These are phyloP conservation scores for Cebidichthys violaceus DNA, from an alignment of 2,113 vertebrate species.

Conservation along the genomic window DNA sequence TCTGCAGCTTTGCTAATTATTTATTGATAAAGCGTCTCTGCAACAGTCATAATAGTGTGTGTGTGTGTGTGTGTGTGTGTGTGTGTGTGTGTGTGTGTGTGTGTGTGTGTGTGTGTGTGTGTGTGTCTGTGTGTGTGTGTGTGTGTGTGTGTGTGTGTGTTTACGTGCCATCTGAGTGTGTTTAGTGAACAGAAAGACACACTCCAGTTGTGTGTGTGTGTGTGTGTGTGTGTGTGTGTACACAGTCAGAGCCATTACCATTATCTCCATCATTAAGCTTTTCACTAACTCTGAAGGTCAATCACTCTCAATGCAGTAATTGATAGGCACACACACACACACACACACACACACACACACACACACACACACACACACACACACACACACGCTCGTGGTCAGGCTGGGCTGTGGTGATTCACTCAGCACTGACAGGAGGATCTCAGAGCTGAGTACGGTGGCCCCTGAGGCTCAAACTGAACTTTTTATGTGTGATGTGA, in stretches of 20 bases:
- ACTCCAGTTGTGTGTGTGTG: not conserved
- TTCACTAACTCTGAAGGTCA: slow-evolving; percentile 40
- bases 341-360: slow-evolving; percentile 1
- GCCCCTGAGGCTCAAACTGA: slow-evolving; percentile 18
- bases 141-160: slow-evolving; percentile 10
- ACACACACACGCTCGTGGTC: not conserved
- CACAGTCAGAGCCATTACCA: slow-evolving; percentile 14
- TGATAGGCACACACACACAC: slow-evolving; percentile 19
- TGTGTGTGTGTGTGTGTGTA: slow-evolving; percentile 9
- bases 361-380: slow-evolving; percentile 14
- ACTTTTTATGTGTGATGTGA: slow-evolving; percentile 5
- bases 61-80: not conserved
- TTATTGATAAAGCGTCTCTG: slow-evolving; percentile 11
- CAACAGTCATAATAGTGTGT: not conserved
- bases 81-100: not conserved
- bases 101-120: slow-evolving; percentile 10
- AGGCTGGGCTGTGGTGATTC: not conserved
- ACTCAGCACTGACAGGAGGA: not conserved
- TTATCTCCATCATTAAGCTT: slow-evolving; percentile 36
- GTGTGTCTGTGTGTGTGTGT: not conserved
- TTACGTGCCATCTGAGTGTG: not conserved
- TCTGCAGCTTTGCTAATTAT: not conserved
- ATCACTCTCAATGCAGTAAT: slow-evolving; percentile 43
- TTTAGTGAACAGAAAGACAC: not conserved
- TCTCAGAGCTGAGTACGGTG: not conserved